Base-by-base conservation (phyloP, 1,140 invertebrate species). In the Elymnias hypermnestra region DNA sequence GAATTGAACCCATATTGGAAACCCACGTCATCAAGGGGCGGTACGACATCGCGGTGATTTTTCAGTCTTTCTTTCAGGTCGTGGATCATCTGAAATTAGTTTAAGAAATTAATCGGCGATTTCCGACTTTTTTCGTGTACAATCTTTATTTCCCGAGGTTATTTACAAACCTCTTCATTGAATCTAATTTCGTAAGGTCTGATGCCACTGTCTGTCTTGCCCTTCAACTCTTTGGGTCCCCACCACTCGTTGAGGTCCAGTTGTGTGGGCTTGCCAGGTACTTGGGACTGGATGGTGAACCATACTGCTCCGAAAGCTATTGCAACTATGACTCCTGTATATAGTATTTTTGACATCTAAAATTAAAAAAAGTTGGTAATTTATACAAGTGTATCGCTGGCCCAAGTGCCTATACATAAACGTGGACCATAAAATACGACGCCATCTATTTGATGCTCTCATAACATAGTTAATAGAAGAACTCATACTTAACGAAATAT, bases 1-100 rank as follows among this genome's bases (percentile, higher is more conserved):
- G 89, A 72, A 73, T 94, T 93, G 59, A 95, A 91, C 1, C 94
- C 94, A 70, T 95, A 95, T 18, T 90, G 73, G 64, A 95, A 95
- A 9, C 86, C 88, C 1, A 89, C 72, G 9, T 87, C 89, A 70
- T 93, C 89, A 12, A 95, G 60, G 0, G 92, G 89, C 2, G 86
- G 83, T 0, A 86, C 85, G 53, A 64, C 43, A 1, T 46, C 68
- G 5, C 87, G 69, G 21, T 89, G 81, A 17, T 87, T 75, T 38
- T 88, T 78, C 1, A 94, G 72, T 31, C 92, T 82, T 1, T 75
- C 48, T 62, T 89, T 88, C 0, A 94, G 78, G 59, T 94, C 91
- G 39, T 84, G 71, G 9, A 92, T 73, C 38, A 89, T 72, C 91
- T 92, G 55, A 14, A 69, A 75, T 54, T 6, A 42, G 12, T 29